Evolutionary conservation across 2,113 vertebrate species (phyloP).

Genomic region (Chloropsis cyanopogon): DNA sequence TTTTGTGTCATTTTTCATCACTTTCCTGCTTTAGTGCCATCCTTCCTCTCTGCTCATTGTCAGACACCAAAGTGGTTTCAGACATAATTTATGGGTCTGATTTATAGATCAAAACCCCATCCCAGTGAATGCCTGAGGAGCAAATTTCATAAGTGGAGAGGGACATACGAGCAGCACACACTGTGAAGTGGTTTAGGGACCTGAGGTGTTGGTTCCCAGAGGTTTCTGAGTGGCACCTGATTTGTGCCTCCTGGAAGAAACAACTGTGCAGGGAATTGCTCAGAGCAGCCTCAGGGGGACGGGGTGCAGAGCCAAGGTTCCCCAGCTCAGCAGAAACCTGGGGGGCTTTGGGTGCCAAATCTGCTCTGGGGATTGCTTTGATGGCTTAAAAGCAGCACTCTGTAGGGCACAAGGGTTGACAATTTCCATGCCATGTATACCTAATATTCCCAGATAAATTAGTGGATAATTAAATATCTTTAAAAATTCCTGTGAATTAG

Average conservation of each 20-base stretch:
- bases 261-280: no score
- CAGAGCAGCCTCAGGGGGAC: accelerated
- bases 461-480: background rate
- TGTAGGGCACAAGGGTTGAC: accelerated
- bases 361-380: background rate
- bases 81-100: slow-evolving; percentile 10
- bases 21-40: background rate
- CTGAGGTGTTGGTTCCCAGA: background rate
- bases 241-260: background rate
- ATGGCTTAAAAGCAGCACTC: background rate
- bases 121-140: background rate
- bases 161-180: accelerated
- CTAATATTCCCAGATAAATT: background rate
- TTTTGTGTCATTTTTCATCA: background rate
- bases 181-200: background rate
- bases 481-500: background rate
- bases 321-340: accelerated
- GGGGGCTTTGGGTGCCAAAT: background rate
- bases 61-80: background rate
- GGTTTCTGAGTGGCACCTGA: background rate
- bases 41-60: background rate
- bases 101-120: background rate
- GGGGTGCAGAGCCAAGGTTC: background rate
- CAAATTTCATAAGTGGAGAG: background rate
- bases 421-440: background rate